Percentiles rank a stretch among this genome's conserved stretches.
Evolutionary conservation across 1,140 invertebrate genomes (phyloP).

Genomic region (Lordiphosa mommai): DNA sequence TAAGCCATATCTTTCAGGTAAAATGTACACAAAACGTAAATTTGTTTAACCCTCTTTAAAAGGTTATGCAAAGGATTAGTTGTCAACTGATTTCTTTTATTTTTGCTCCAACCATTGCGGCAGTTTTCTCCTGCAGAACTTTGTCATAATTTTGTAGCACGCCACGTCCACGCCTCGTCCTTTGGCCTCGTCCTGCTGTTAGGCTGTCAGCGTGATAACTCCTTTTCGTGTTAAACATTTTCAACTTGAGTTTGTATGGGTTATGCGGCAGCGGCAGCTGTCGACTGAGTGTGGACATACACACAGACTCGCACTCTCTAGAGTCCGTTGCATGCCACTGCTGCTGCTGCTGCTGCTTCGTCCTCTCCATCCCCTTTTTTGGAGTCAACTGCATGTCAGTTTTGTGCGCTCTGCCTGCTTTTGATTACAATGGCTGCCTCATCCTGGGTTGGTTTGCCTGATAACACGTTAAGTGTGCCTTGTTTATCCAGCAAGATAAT

Average conservation of each 20-base stretch:
- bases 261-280: constrained; percentile 57
- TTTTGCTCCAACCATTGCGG: constrained; percentile 23
- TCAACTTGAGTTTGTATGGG: constrained; percentile 53
- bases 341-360: background rate
- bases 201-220: constrained; percentile 70
- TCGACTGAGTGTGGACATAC: constrained; percentile 31
- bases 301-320: constrained; percentile 46
- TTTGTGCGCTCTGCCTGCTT: constrained; percentile 63
- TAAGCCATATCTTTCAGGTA: too few species aligned
- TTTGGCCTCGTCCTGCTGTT: constrained; percentile 21
- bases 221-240: constrained; percentile 76
- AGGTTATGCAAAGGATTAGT: too few species aligned
- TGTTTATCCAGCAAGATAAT: constrained; percentile 75
- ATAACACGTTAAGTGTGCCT: constrained; percentile 76
- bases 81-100: constrained; percentile 13
- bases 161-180: constrained; percentile 31
- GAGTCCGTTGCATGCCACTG: constrained; percentile 55
- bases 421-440: constrained; percentile 68
- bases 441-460: constrained; percentile 59
- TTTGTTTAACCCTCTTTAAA: too few species aligned
- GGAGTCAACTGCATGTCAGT: constrained; percentile 69
- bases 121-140: constrained; percentile 61
- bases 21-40: too few species aligned
- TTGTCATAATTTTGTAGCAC: constrained; percentile 62
- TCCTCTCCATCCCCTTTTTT: constrained; percentile 43